Evolutionary conservation across 2,113 vertebrate genomes (phyloP), one percentile per base, ranked within the genome.

Genomic region (Xenus cinereus): DNA sequence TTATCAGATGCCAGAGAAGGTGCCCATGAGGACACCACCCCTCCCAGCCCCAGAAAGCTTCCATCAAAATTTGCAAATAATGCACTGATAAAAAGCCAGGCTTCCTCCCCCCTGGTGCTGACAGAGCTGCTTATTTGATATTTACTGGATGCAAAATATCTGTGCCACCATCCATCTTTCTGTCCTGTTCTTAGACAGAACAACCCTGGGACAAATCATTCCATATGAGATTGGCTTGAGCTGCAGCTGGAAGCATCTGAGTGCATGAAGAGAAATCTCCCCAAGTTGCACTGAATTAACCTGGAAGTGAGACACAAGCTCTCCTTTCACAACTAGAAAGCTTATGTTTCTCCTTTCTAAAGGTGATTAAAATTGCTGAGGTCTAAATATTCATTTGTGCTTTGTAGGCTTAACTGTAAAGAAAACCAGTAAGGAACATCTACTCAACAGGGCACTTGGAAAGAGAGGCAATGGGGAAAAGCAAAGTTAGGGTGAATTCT

Each of bases 111-210:
- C 68, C 72, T 24, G 7, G 17, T 64, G 83, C 91, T 92, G 82
- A 82, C 75, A 92, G 63, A 83, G 66, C 53, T 64, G n/a, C n/a
- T 82, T 82, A 33, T 60, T 83, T 79, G n/a, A 39, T 63, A 69
- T 89, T 92, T 86, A 83, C 75, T 51, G 54, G 39, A 72, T 66
- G 62, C 67, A 94, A 83, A 63, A 64, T 80, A 76, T 56, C 86
- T 66, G 17, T 60, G 24, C 57, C 75, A 75, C 64, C 86, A 75
- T 90, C 85, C 88, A 16, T 72, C 91, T 93, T 79, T 28, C 81
- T 82, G 37, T 41, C 86, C 69, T 79, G 79, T 86, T 92, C 93
- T 90, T 95, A 56, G 86, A 87, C 50, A 91, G 51, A 66, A 93
- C 87, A 87, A 50, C 32, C 32, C 6, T 3, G 3, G 85, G 71